Evolutionary conservation across 1,140 invertebrate species (phyloP), one percentile per base, ranked within the genome.

Genomic region (Ceratosolen fusciceps): DNA sequence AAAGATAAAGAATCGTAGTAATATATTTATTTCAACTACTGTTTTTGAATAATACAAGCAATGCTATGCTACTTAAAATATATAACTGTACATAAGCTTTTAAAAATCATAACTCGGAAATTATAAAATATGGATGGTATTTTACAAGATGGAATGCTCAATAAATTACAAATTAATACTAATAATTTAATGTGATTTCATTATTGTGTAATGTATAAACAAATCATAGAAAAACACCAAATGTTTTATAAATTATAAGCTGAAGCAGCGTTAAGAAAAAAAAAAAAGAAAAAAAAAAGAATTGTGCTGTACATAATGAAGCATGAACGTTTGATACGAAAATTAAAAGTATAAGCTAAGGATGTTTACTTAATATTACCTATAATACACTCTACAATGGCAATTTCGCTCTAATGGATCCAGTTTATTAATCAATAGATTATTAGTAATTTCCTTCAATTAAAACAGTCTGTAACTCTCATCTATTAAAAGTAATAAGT

Each of bases 371-470:
- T 47, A 43, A 56, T 68, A 24, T 79, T 12, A 58, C 37, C 60
- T 74, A 68, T 70, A 34, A 58, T 29, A 26, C 26, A 52, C 34
- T 68, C 26, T 70, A 71, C 54, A 71, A 75, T 68, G 39, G 65
- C 60, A 70, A 74, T 70, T 80, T 26, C 39, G 54, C 43, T 75
- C 34, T 80, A 79, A 70, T 75, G 49, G 49, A 70, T 75, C 72
- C 80, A 82, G 81, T 81, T 82, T 79, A 81, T 70, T 83, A 75
- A 82, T 84, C 77, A 83, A 81, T 83, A 83, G 83, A 82, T 84
- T 79, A 83, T 82, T 83, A 83, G 83, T 80, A 79, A 82, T 83
- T 84, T 84, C 83, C 83, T 83, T 70, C 74, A 65, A 83, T 81
- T 80, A 81, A 67, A 73, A 49, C 70, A 80, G 67, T 72, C 77